phyloP scores from a whole-genome alignment of 2,113 vertebrate genomes.

The Nibea coibor region DNA sequence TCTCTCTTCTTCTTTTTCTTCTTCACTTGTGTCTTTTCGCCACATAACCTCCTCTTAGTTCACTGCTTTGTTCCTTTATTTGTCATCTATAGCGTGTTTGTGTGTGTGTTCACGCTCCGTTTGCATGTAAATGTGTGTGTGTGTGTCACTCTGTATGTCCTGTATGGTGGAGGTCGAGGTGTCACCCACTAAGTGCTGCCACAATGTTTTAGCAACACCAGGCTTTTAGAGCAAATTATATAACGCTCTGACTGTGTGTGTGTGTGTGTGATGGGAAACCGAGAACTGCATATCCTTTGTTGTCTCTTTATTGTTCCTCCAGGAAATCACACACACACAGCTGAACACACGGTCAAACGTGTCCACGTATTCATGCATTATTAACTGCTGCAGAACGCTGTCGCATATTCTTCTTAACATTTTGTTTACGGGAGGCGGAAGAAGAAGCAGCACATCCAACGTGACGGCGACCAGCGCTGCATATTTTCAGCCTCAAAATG shows the following conservation, averaged over 20 bases:
- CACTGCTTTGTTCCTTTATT: background rate
- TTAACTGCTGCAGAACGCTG: too few species aligned
- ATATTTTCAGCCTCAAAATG: too few species aligned
- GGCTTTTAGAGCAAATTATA: constrained; percentile 40
- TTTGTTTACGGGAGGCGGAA: too few species aligned
- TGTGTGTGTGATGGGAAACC: background rate
- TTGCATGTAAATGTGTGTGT: background rate
- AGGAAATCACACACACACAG: background rate
- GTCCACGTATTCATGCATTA: background rate
- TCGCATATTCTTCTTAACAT: too few species aligned
- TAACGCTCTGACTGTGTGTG: constrained; percentile 9
- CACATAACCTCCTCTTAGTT: constrained; percentile 5
- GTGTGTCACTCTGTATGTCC: constrained; percentile 7
- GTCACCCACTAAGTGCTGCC: constrained; percentile 28
- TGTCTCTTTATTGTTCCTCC: background rate
- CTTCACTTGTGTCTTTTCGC: background rate
- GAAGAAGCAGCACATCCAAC: too few species aligned
- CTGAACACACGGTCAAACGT: background rate
- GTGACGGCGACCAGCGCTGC: too few species aligned
- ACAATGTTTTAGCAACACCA: constrained; percentile 12
- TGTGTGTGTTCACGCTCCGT: background rate
- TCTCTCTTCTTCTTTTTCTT: background rate
- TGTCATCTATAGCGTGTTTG: background rate
- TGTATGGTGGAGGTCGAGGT: constrained; percentile 24
- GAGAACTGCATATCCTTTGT: background rate